Base-by-base conservation (phyloP, 2,888 invertebrate genomes). In the Apodemia mormo region DNA sequence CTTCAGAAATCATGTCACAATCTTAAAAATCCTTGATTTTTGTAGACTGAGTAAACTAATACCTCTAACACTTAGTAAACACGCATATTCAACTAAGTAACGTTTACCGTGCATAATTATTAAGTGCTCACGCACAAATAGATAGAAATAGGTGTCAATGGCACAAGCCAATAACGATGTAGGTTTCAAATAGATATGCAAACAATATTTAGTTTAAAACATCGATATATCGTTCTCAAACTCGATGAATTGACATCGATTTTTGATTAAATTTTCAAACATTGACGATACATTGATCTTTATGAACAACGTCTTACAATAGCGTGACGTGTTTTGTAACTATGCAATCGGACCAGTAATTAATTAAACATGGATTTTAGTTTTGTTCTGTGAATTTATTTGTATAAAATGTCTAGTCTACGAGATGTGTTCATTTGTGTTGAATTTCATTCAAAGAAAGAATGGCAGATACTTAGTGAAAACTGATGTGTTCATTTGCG, bases 61-160 rank as follows among this genome's bases (percentile, higher is more conserved):
- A 52, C n/a, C n/a, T n/a, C n/a, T 52, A 52, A 52, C 14, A 52
- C 52, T n/a, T n/a, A n/a, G n/a, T 1, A n/a, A 52, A n/a, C n/a
- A 52, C 52, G 22, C 52, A 52, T 22, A 54, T 54, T 54, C 22
- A 54, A 54, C n/a, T n/a, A 54, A 22, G 54, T 64, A 37, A 64
- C 64, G n/a, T 64, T 6, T 64, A 37, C 64, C 54, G 54, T 14
- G 14, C 58, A 58, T 61, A 33, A 61, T 61, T 10, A 61, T 33
- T 30, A 30, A 58, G 61, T 30, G 30, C 30, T 61, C 33, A 33
- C 61, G 61, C 61, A 61, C 61, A 14, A 61, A 12, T 30, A 30
- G 33, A 6, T 29, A 5, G 30, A 61, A 33, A 61, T 30, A 33
- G 61, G 61, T 61, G 61, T 61, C 33, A 61, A 61, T 61, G 12